Evolutionary conservation across 2,113 vertebrate species (phyloP), one percentile per base, ranked within the genome.

Genomic region (Chaetorhynchus papuensis): DNA sequence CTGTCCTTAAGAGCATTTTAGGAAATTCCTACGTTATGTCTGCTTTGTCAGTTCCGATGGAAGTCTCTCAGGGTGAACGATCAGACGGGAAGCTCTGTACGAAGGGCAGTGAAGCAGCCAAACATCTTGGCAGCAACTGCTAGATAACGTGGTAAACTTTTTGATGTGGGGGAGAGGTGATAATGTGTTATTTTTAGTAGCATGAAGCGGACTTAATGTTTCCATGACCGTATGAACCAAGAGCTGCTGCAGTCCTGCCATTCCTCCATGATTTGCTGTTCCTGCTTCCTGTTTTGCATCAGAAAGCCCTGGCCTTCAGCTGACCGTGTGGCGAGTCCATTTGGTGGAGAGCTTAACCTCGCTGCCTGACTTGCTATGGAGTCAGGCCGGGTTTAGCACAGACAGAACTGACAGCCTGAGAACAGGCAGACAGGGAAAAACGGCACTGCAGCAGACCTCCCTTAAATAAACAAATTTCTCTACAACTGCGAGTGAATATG

Each of bases 221-320:
- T 90, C 94, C 74, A 57, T 87, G 87, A 71, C 23, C 41, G 49
- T 68, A 13, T 64, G 82, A 89, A 64, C 72, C 15, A 28, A 82
- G 77, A 50, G 50, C 44, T 87, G 44, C 57, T 80, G 90, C 78
- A 49, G 53, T 91, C 78, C 49, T 94, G 70, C 66, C 87, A 75
- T 97, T 94, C 87, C 90, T 90, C 83, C 42, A 7, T 72, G 87
- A 92, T 95, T 94, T 94, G 82, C 90, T 96, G 78, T 85, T 93
- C 77, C 79, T 91, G 65, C 26, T 94, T 84, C 89, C 77, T 82
- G 42, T 78, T 87, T 39, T 57, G 44, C 42, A 20, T 54, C 41
- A 18, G 60, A 63, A 68, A 64, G 44, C 52, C 9, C n/a, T 79
- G 82, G 84, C 78, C 45, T 93, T 87, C 81, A 59, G 78, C 33